Conservation (phyloP, 2,113 vertebrate genomes). For the Jaculus jaculus region DNA sequence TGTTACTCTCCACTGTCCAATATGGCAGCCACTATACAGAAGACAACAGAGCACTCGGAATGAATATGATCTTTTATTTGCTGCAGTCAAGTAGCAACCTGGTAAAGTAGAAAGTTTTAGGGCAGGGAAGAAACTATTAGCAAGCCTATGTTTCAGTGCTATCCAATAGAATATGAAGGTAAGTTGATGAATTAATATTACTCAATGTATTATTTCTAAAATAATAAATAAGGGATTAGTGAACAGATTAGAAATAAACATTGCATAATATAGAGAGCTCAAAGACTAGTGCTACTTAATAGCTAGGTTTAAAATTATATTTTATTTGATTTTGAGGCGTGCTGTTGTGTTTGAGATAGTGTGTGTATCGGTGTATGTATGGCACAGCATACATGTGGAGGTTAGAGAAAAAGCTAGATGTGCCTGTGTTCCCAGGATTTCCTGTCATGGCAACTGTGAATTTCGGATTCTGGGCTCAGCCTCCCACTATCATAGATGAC, state of each 20-base stretch:
- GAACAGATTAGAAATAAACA: background rate
- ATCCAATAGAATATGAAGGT: background rate
- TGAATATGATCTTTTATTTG: background rate
- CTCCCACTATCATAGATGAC: no score
- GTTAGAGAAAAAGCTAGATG: no score
- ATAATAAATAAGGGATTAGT: background rate
- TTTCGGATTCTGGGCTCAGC: no score
- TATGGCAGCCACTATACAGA: background rate
- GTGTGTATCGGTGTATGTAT: no score
- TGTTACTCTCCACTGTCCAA: background rate
- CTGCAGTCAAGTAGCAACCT: background rate
- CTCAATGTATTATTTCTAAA: background rate
- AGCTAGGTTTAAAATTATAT: no score
- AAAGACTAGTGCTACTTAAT: background rate
- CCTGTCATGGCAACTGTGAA: no score
- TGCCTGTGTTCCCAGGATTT: no score
- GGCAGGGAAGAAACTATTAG: background rate
- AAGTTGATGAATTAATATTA: slow-evolving; percentile 7
- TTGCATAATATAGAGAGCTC: background rate
- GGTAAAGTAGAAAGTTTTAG: background rate
- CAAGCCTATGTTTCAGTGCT: background rate
- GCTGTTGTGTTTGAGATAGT: no score
- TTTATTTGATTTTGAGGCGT: no score
- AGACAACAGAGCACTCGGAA: background rate
- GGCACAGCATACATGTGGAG: no score